Conservation (phyloP, 2,113 vertebrate species). For the Cyanistes caeruleus region DNA sequence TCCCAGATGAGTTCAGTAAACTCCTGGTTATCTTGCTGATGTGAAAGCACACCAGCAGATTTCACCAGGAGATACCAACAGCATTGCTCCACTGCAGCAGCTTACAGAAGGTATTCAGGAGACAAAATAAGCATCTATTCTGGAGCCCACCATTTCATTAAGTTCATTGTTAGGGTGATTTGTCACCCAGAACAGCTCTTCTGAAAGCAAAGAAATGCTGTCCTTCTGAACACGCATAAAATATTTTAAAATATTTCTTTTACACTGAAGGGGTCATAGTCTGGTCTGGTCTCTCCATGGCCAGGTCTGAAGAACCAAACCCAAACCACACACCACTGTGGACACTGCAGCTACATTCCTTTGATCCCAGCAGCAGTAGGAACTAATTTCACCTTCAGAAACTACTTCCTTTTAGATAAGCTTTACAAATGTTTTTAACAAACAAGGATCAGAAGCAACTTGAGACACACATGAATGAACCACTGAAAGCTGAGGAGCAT, state of each 20-base stretch:
- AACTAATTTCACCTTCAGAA: not conserved
- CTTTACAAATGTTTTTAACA: not conserved
- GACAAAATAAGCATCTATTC: not conserved
- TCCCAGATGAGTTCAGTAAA: not conserved
- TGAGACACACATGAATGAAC: not conserved
- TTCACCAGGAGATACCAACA: not conserved
- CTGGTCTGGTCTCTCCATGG: not conserved
- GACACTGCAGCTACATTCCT: not conserved
- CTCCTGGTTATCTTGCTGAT: not conserved
- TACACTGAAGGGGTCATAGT: not conserved
- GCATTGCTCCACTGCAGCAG: not conserved
- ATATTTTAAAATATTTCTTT: not conserved
- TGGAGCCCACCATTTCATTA: not conserved
- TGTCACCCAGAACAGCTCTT: not conserved
- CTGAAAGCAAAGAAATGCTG: not conserved
- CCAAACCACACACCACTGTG: not conserved
- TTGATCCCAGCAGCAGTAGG: not conserved
- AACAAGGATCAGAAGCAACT: not conserved
- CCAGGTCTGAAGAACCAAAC: not conserved
- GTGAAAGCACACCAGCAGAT: not conserved
- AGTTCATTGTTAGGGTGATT: not conserved
- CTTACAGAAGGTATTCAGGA: not conserved
- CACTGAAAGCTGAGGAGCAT: not conserved
- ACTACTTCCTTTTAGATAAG: not conserved
- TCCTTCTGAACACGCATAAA: not conserved